These are phyloP conservation scores for Heliconius charithonia DNA, from an alignment of 2,888 invertebrate species.

Conservation along the genomic window DNA sequence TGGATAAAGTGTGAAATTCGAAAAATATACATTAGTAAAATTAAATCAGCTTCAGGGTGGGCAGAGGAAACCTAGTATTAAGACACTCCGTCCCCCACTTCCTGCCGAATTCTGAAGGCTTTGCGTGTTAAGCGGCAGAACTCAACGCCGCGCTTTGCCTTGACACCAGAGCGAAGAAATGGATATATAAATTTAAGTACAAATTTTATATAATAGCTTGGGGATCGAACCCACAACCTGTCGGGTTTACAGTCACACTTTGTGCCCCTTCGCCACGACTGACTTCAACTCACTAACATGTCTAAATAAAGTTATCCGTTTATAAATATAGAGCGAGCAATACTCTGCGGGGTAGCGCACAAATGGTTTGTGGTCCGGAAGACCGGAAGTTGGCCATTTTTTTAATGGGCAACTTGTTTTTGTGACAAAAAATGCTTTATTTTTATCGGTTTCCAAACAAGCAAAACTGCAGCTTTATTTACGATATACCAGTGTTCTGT, in stretches of 20 bases:
- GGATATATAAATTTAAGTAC: too few relatives aligned
- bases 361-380: slow-evolving; percentile 9
- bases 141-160: too few relatives aligned
- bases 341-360: neutral
- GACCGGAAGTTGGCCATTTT: slow-evolving; percentile 18
- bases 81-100: too few relatives aligned
- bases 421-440: neutral
- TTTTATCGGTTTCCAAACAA: neutral
- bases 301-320: neutral
- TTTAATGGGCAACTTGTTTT: neutral
- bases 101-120: too few relatives aligned
- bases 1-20: neutral
- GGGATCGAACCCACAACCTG: too few relatives aligned
- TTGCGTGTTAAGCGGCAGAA: too few relatives aligned
- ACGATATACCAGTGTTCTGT: neutral
- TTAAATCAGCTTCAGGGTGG: too few relatives aligned
- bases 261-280: too few relatives aligned
- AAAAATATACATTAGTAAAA: neutral
- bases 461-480: neutral
- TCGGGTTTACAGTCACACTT: too few relatives aligned
- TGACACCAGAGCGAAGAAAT: too few relatives aligned
- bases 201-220: too few relatives aligned
- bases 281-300: neutral
- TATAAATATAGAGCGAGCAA: slow-evolving; percentile 14
- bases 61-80: too few relatives aligned